Percentiles rank a stretch among this genome's conserved stretches.
These are phyloP conservation scores for Drosophila kikkawai DNA, from an alignment of 1,140 invertebrate species.

Conservation along the genomic window DNA sequence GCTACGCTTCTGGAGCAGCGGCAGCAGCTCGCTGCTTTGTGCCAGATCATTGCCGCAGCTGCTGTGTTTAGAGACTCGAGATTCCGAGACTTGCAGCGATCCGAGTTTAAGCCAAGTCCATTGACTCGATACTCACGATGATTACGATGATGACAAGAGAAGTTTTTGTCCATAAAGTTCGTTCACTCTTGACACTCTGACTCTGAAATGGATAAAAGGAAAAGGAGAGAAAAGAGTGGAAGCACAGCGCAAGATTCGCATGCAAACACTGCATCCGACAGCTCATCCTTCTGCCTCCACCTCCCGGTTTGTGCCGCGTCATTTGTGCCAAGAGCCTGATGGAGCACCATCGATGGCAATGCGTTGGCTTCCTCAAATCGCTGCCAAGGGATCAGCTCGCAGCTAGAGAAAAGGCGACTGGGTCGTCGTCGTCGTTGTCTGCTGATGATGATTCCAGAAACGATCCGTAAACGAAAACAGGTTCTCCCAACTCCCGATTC, in stretches of 20 bases:
- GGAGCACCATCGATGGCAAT: constrained; percentile 40
- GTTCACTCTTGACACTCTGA: constrained; percentile 63
- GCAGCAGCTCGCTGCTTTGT: constrained; percentile 26
- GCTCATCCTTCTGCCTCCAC: constrained; percentile 30
- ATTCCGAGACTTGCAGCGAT: constrained; percentile 26
- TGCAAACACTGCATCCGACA: constrained; percentile 44
- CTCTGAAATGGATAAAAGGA: constrained; percentile 12
- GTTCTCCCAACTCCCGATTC: constrained; percentile 23
- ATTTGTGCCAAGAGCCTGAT: constrained; percentile 47
- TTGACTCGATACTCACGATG: constrained; percentile 42
- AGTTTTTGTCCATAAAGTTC: constrained; percentile 54
- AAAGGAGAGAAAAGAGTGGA: constrained; percentile 4
- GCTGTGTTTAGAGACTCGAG: constrained; percentile 20
- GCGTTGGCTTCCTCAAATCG: constrained; percentile 49
- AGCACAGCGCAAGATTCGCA: constrained; percentile 27
- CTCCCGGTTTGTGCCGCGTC: constrained; percentile 29
- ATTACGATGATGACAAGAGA: constrained; percentile 52
- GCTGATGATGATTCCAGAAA: constrained; percentile 34
- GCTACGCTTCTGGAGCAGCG: constrained; percentile 22
- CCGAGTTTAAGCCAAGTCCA: constrained; percentile 50
- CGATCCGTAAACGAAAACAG: constrained; percentile 35
- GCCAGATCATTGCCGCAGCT: constrained; percentile 56
- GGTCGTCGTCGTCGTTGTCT: constrained; percentile 36
- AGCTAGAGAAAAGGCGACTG: constrained; percentile 44
- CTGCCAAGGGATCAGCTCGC: constrained; percentile 46